Conservation (phyloP, 1,140 invertebrate genomes). For the Subanguina moxae region DNA sequence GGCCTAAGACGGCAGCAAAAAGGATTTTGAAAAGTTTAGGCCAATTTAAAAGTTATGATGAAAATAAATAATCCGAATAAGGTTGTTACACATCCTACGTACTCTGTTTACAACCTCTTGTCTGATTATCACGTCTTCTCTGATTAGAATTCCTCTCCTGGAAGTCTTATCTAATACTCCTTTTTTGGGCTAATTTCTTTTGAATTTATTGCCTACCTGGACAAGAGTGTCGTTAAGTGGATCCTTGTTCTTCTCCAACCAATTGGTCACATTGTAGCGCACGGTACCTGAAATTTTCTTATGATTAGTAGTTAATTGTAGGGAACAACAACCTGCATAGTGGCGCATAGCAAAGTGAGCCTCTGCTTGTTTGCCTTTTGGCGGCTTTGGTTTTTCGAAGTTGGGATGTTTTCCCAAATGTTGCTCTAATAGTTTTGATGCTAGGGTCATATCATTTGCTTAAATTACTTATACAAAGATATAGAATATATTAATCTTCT, state of each 20-base stretch:
- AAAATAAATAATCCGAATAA: too few relatives aligned
- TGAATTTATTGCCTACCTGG: slow-evolving; percentile 75
- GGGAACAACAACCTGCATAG: slow-evolving; percentile 98
- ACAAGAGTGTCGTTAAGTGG: slow-evolving; percentile 86
- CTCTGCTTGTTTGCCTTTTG: slow-evolving; percentile 86
- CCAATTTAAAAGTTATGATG: too few relatives aligned
- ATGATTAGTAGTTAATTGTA: slow-evolving; percentile 62
- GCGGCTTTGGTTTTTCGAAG: slow-evolving; percentile 88
- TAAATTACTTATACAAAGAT: too few relatives aligned
- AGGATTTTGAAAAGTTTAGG: too few relatives aligned
- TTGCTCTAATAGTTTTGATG: slow-evolving; percentile 94
- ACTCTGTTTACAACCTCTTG: too few relatives aligned
- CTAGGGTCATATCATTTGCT: slow-evolving; percentile 93
- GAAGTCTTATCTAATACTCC: too few relatives aligned
- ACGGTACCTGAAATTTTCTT: slow-evolving; percentile 62
- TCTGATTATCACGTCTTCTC: too few relatives aligned
- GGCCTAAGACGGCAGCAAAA: too few relatives aligned
- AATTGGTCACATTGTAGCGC: slow-evolving; percentile 93
- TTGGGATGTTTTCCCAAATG: slow-evolving; percentile 97
- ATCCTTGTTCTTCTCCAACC: slow-evolving; percentile 99
- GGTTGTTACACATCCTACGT: too few relatives aligned
- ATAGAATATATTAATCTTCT: too few relatives aligned
- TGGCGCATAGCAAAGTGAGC: slow-evolving; percentile 97
- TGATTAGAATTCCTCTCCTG: too few relatives aligned
- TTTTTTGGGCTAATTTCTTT: too few relatives aligned